A percentile compares a stretch with the other conserved stretches of the same genome.
These are phyloP conservation scores for Aradus depressus DNA, from an alignment of 2,888 invertebrate species.

Conservation along the genomic window DNA sequence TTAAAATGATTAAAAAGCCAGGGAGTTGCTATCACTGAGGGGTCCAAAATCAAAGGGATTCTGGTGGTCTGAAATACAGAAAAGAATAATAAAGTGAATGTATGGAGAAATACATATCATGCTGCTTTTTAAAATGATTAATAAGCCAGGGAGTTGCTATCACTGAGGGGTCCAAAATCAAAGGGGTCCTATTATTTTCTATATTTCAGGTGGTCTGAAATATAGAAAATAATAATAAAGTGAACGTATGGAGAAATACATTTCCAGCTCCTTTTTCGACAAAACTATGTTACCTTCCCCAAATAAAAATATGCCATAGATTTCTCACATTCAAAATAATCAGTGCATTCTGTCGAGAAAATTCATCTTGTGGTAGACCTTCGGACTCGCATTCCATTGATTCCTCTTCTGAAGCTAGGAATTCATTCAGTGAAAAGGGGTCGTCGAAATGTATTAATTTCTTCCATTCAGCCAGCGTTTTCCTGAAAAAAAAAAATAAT, in stretches of 20 bases:
- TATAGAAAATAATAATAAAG: background rate
- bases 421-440: constrained; percentile 44
- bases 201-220: constrained; percentile 19
- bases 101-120: too few species aligned
- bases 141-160: constrained; percentile 72
- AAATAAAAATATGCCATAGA: background rate
- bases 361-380: constrained; percentile 65
- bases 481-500: constrained; percentile 28
- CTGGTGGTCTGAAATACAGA: constrained; percentile 16
- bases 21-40: constrained; percentile 66
- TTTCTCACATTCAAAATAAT: constrained; percentile 57
- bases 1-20: constrained; percentile 69
- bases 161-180: constrained; percentile 77
- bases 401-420: constrained; percentile 58
- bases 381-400: constrained; percentile 76
- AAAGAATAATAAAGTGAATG: background rate
- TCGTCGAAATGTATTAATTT: constrained; percentile 34
- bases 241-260: background rate
- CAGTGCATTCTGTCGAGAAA: constrained; percentile 71
- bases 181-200: too few species aligned
- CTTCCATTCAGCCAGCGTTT: constrained; percentile 36
- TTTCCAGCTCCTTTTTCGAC: too few species aligned
- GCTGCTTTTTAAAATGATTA: constrained; percentile 53
- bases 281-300: too few species aligned
- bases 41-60: constrained; percentile 59